Conservation (phyloP, 2,797 vertebrate species). For the Sebastes nivosus region DNA sequence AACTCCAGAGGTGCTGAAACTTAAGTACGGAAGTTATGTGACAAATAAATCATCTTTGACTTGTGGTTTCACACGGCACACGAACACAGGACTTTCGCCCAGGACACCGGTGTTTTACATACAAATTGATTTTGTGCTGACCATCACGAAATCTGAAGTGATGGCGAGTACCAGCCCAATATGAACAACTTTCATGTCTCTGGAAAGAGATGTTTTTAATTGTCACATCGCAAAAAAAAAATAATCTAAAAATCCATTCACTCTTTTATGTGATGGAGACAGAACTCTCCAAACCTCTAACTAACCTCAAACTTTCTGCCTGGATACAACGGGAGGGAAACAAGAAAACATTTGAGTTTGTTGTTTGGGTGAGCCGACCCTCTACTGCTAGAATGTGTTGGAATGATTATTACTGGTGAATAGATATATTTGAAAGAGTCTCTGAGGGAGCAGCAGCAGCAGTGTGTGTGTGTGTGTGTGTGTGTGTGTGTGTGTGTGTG, state of each 20-base stretch:
- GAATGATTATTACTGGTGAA: not conserved
- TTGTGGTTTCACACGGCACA: no score
- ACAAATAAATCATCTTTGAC: no score
- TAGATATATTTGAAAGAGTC: not conserved
- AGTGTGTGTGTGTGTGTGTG: not conserved
- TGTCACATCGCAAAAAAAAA: not conserved
- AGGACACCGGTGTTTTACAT: no score
- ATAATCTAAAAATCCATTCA: not conserved
- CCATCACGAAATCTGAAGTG: not conserved
- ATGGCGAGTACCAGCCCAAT: not conserved
- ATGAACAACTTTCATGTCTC: not conserved
- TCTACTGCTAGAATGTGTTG: not conserved
- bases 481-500: not conserved
- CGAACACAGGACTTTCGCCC: no score
- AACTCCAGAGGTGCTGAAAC: no score
- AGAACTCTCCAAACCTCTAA: no score
- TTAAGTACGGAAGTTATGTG: no score
- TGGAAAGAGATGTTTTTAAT: not conserved
- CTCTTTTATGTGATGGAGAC: not conserved
- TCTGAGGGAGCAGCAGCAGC: not conserved
- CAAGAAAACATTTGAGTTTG: not conserved
- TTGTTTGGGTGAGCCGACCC: not conserved
- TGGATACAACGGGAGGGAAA: not conserved
- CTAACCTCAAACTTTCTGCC: no score
- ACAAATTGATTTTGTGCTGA: not conserved